Conservation (phyloP, 2,888 invertebrate species). For the Eristalis pertinax region DNA sequence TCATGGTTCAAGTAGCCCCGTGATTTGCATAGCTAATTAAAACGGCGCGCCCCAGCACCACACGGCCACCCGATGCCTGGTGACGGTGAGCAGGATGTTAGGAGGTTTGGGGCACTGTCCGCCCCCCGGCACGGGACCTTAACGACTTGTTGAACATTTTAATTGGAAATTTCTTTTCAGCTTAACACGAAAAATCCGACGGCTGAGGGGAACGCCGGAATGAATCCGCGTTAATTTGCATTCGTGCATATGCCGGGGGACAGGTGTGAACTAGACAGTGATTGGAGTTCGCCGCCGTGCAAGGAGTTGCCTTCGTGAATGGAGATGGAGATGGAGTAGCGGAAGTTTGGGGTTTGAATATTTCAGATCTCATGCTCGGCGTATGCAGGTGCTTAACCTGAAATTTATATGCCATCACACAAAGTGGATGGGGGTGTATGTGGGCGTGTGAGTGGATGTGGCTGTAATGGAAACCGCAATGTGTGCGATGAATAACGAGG, state of each 20-base stretch:
- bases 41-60: constrained; percentile 14
- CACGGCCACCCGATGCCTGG: not conserved
- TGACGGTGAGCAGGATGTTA: not conserved
- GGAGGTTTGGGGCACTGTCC: constrained; percentile 1
- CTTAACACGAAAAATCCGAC: not conserved
- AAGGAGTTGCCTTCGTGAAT: not conserved
- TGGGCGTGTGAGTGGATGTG: not conserved
- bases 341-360: not conserved
- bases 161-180: constrained; percentile 34
- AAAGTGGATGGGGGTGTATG: not conserved
- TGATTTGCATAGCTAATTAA: constrained; percentile 66
- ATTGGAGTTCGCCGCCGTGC: not conserved
- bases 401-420: constrained; percentile 1
- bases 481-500: not conserved
- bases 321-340: not conserved
- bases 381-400: not conserved
- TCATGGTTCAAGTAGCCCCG: constrained; percentile 26
- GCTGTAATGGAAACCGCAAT: not conserved
- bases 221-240: constrained; percentile 26
- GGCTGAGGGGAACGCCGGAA: not conserved
- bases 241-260: not conserved
- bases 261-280: constrained; percentile 14
- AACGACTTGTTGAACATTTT: constrained; percentile 68
- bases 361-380: constrained; percentile 4
- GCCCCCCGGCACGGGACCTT: constrained; percentile 25